Conservation (phyloP, 2,888 invertebrate species). For the Meliscaeva auricollis region DNA sequence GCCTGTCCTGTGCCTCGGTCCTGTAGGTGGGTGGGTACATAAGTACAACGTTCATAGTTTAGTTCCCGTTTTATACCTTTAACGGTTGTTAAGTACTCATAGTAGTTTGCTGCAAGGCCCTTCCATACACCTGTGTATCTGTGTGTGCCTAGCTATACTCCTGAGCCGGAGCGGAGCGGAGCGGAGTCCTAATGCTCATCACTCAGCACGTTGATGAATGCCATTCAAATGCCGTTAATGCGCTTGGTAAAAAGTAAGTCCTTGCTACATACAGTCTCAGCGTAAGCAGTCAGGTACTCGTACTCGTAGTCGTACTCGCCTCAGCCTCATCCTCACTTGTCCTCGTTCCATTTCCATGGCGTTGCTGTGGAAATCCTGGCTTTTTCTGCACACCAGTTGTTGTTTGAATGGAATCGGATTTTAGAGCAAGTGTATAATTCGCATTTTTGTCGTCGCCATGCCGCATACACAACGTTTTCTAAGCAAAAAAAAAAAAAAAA, state of each 20-base stretch:
- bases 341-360: constrained; percentile 53
- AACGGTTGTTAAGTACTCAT: constrained; percentile 70
- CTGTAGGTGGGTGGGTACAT: constrained; percentile 12
- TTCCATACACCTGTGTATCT: constrained; percentile 29
- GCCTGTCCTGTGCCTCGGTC: background rate
- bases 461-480: constrained; percentile 51
- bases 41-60: constrained; percentile 63
- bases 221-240: constrained; percentile 73
- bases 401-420: constrained; percentile 74
- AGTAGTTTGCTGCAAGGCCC: constrained; percentile 51
- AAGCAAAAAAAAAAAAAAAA: no score
- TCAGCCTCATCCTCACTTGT: background rate
- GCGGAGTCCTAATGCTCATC: constrained; percentile 58
- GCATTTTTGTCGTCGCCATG: constrained; percentile 73
- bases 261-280: constrained; percentile 17
- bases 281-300: constrained; percentile 22
- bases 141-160: background rate
- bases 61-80: constrained; percentile 71
- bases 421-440: constrained; percentile 76
- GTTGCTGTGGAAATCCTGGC: constrained; percentile 74
- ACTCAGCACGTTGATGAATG: constrained; percentile 73
- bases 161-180: background rate
- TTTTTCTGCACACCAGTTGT: constrained; percentile 67
- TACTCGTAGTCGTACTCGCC: background rate
- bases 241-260: constrained; percentile 43